A percentile compares a stretch with the other conserved stretches of the same genome.
Conservation (phyloP, 2,113 vertebrate species). For the Lutjanus erythropterus region DNA sequence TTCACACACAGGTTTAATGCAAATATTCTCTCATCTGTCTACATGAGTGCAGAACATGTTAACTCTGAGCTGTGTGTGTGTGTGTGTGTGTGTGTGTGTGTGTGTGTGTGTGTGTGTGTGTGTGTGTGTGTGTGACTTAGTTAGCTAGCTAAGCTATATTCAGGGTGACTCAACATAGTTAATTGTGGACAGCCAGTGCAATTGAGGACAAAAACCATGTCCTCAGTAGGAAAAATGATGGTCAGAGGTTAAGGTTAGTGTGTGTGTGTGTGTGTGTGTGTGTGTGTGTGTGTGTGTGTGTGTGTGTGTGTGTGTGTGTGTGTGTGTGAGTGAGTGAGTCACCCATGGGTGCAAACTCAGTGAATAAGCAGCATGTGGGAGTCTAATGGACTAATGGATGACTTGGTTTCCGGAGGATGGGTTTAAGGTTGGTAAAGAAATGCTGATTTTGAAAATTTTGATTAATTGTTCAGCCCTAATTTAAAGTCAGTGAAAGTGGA, state of each 20-base stretch:
- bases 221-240: too few species aligned
- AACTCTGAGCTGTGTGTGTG: neutral
- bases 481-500: too few species aligned
- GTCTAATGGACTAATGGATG: conserved; percentile 30
- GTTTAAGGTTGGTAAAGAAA: conserved; percentile 40
- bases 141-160: too few species aligned
- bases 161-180: too few species aligned
- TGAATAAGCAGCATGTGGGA: neutral
- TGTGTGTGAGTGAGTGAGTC: neutral
- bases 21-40: neutral
- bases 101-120: too few species aligned
- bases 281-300: neutral
- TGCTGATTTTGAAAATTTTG: conserved; percentile 4
- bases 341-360: conserved; percentile 21
- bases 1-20: neutral
- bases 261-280: neutral
- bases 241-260: too few species aligned
- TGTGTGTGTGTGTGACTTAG: too few species aligned
- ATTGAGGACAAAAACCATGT: too few species aligned
- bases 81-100: too few species aligned
- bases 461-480: too few species aligned
- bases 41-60: conserved; percentile 4
- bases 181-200: too few species aligned
- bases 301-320: neutral
- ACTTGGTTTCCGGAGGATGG: neutral